Evolutionary conservation across 2,888 invertebrate species (phyloP).

Genomic region (Stramonita haemastoma): DNA sequence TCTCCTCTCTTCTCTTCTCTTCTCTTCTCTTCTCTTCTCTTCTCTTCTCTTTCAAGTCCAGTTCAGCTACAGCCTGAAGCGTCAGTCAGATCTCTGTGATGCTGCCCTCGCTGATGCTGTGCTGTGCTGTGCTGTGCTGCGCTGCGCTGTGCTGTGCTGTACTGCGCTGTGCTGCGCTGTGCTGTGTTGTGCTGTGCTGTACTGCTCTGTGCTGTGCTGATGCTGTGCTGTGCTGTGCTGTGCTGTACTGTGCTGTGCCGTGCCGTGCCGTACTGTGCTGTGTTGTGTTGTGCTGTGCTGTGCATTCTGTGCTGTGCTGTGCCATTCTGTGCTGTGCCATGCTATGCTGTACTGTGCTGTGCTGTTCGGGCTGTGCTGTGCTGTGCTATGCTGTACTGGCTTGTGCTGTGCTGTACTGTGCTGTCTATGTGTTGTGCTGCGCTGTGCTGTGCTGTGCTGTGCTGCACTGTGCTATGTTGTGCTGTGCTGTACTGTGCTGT

Average conservation of each 20-base stretch:
- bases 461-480: slow-evolving; percentile 7
- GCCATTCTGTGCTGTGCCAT: background rate
- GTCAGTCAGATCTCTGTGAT: background rate
- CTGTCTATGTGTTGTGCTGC: background rate
- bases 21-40: too few relatives aligned
- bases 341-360: background rate
- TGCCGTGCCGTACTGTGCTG: slow-evolving; percentile 2
- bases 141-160: background rate
- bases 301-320: background rate
- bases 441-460: slow-evolving; percentile 1
- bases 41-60: too few relatives aligned
- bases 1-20: too few relatives aligned
- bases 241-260: slow-evolving; percentile 8
- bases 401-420: slow-evolving; percentile 1
- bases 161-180: background rate
- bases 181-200: background rate
- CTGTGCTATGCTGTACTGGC: background rate
- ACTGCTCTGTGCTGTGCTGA: background rate
- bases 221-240: slow-evolving; percentile 8
- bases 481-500: slow-evolving; percentile 13
- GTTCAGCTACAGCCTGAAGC: too few relatives aligned
- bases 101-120: background rate
- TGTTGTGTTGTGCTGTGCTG: background rate
- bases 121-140: slow-evolving; percentile 4
- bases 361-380: background rate